A percentile compares a stretch with the other conserved stretches of the same genome.
Conservation (phyloP, 1,140 invertebrate species). For the Grapholita molesta region DNA sequence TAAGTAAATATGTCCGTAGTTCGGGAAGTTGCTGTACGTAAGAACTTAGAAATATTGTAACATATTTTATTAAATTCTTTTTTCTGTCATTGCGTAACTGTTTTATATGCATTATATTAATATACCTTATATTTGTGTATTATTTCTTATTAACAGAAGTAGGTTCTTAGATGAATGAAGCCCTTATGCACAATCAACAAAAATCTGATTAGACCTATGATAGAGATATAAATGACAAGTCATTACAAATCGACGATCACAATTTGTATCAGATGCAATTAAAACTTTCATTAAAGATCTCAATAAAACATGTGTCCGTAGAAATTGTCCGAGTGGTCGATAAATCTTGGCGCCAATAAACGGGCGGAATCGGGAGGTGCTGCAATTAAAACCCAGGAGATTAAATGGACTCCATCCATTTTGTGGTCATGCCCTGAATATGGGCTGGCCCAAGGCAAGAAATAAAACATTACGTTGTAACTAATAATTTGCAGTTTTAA, state of each 20-base stretch:
- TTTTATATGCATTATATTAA: too few relatives aligned
- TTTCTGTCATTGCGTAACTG: too few relatives aligned
- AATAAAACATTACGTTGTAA: background rate
- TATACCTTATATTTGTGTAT: too few relatives aligned
- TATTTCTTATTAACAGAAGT: too few relatives aligned
- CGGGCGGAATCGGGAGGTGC: conserved; percentile 56
- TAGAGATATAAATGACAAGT: background rate
- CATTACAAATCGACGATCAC: background rate
- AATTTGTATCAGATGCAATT: conserved; percentile 8
- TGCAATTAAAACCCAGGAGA: conserved; percentile 67
- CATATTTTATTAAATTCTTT: too few relatives aligned
- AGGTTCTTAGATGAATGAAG: too few relatives aligned
- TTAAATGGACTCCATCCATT: conserved; percentile 65
- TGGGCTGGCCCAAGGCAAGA: conserved; percentile 25
- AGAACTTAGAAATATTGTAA: too few relatives aligned
- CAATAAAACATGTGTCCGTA: conserved; percentile 2
- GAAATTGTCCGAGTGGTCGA: conserved; percentile 24
- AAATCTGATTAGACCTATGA: too few relatives aligned
- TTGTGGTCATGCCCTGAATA: conserved; percentile 47
- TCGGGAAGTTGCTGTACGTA: too few relatives aligned
- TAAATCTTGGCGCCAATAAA: conserved; percentile 56
- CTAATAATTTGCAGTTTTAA: background rate
- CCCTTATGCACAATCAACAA: too few relatives aligned
- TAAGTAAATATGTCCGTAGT: too few relatives aligned
- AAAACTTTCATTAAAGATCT: conserved; percentile 15